A percentile compares a stretch with the other conserved stretches of the same genome.
phyloP scores from a whole-genome alignment of 2,888 invertebrate genomes.

The Eupithecia inturbata region DNA sequence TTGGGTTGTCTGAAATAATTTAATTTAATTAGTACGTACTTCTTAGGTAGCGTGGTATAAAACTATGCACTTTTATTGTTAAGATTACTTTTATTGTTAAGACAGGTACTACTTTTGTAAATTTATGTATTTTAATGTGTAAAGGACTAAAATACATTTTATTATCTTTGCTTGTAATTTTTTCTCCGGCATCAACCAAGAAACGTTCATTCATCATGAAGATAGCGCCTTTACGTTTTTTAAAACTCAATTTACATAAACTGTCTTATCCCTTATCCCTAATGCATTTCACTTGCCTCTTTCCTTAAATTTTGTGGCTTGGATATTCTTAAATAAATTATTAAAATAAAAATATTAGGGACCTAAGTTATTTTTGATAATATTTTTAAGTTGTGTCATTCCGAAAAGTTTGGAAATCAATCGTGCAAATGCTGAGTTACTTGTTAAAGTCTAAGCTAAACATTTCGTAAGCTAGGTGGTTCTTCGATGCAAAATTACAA shows the following conservation, averaged over 20 bases:
- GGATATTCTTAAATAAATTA: slow-evolving; percentile 48
- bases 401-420: background rate
- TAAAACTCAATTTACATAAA: slow-evolving; percentile 56
- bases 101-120: background rate
- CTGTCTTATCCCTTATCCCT: slow-evolving; percentile 65
- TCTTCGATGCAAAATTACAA: background rate
- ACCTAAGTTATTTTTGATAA: background rate
- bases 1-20: no score
- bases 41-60: no score
- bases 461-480: background rate
- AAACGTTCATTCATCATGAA: slow-evolving; percentile 27
- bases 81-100: no score
- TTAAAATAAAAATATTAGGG: no score
- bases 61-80: no score
- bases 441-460: background rate
- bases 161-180: background rate
- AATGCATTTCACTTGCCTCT: slow-evolving; percentile 51
- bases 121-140: background rate
- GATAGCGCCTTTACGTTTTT: slow-evolving; percentile 17
- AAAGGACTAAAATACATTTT: background rate
- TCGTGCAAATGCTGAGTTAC: background rate
- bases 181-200: background rate
- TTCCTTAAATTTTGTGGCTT: slow-evolving; percentile 51
- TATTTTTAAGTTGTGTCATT: background rate
- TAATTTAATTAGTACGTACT: no score